Evolutionary conservation across 2,888 invertebrate genomes (phyloP).

Genomic region (Salpingus planirostris): DNA sequence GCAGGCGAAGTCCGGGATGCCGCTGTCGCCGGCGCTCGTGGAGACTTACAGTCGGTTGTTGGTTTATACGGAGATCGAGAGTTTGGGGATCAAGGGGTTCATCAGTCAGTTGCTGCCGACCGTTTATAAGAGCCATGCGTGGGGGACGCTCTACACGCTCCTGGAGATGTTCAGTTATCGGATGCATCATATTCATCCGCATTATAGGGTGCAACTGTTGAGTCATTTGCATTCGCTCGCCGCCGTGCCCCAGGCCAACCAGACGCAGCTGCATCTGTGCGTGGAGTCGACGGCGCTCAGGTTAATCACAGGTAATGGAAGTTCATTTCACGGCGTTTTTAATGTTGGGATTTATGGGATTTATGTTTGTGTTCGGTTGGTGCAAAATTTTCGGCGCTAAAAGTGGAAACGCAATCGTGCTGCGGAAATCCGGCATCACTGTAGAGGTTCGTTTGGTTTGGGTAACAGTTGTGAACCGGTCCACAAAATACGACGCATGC

Average conservation of each 20-base stretch:
- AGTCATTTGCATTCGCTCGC: conserved; percentile 87
- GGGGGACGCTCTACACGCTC: conserved; percentile 92
- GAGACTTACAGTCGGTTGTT: conserved; percentile 90
- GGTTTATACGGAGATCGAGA: conserved; percentile 95
- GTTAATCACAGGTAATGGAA: conserved; percentile 39
- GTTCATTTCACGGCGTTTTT: no score
- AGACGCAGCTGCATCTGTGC: conserved; percentile 88
- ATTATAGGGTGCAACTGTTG: conserved; percentile 85
- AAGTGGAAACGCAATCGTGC: no score
- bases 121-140: conserved; percentile 86
- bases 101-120: conserved; percentile 87
- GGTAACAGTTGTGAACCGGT: no score
- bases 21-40: conserved; percentile 83
- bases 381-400: no score
- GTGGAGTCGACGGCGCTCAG: conserved; percentile 40
- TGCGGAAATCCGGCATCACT: no score
- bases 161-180: conserved; percentile 96
- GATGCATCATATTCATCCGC: conserved; percentile 93
- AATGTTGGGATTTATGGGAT: no score
- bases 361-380: no score
- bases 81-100: conserved; percentile 92
- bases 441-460: no score
- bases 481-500: no score
- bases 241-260: conserved; percentile 88
- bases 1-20: conserved; percentile 74